These are phyloP conservation scores for Pyxicephalus adspersus DNA, from an alignment of 2,113 vertebrate species.

Conservation along the genomic window DNA sequence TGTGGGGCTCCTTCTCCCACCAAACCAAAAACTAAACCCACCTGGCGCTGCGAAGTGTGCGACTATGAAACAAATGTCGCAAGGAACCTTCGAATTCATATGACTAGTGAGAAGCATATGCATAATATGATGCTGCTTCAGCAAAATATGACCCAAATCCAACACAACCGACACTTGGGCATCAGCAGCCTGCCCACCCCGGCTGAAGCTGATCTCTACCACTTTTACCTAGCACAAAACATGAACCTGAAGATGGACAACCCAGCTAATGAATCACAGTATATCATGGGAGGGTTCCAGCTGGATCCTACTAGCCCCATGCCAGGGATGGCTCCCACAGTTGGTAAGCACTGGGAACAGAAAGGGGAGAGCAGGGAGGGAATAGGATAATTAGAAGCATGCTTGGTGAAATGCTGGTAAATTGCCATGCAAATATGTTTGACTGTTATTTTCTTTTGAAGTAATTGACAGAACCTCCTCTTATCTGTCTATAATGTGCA, in stretches of 20 bases:
- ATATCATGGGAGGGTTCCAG: conserved; percentile 92
- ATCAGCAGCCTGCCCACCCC: conserved; percentile 90
- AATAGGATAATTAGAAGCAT: too few species aligned
- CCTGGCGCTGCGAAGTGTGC: conserved; percentile 97
- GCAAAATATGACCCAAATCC: conserved; percentile 95
- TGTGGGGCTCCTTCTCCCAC: conserved; percentile 94
- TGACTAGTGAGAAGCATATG: conserved; percentile 99
- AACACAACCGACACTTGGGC: conserved; percentile 87
- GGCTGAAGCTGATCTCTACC: conserved; percentile 95
- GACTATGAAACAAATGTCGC: conserved; percentile 99
- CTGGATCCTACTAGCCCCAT: conserved; percentile 85
- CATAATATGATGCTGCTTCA: conserved; percentile 98
- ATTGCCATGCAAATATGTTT: too few species aligned
- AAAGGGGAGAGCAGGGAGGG: too few species aligned
- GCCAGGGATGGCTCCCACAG: conserved; percentile 85
- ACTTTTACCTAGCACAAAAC: conserved; percentile 98
- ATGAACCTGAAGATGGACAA: conserved; percentile 94
- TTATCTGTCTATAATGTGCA: too few species aligned
- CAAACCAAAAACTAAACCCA: conserved; percentile 97
- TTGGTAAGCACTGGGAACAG: conserved; percentile 80
- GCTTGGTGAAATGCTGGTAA: too few species aligned
- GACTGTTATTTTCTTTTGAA: too few species aligned
- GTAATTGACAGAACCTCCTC: too few species aligned
- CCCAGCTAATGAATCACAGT: conserved; percentile 84
- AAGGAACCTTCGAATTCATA: conserved; percentile 96